Evolutionary conservation across 2,797 vertebrate species (phyloP), one percentile per base, ranked within the genome.

Genomic region (Gallirallus australis): DNA sequence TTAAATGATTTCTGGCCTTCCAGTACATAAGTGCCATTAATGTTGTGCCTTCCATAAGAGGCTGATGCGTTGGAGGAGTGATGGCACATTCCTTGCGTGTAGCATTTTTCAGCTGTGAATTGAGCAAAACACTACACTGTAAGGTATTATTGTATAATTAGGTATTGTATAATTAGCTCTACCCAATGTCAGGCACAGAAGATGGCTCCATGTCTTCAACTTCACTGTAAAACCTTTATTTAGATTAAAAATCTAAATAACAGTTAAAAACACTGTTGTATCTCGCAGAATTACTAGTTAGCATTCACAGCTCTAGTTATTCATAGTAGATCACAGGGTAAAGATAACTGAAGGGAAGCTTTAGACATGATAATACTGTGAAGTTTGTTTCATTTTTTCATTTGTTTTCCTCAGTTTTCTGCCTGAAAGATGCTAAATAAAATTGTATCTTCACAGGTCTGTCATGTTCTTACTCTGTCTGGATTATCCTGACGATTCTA

Each of bases 381-480:
- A 30, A 79, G 16, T 63, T 79, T 48, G 45, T 25, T 72, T 80
- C 4, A 8, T 16, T 78, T 61, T 60, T 91, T 75, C 4, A 9
- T 60, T 77, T 39, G 1, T 81, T 79, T 66, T 60, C 5, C 56
- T 83, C 21, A 48, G 4, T 71, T 85, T 71, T 83, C 64, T 94
- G n/a, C 52, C 40, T 71, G 12, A 86, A 86, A 77, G 27, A 33
- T 65, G 12, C 17, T 94, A 93, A 95, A 93, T 84, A 66, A 92
- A 91, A 54, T 57, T 0, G 2, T 94, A 76, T 94, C 53, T 91
- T 93, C 45, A 31, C 94, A 98, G 98, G 45, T 66, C 98, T 25
- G 97, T 98, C 88, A 96, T 97, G 83, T 93, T 97, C 59, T 93
- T 98, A 50, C 92, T 97, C 78, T 98, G 98, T 12, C 60, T 98